Evolutionary conservation across 2,113 vertebrate species (phyloP).

Genomic region (Chamaetylas fuelleborni): DNA sequence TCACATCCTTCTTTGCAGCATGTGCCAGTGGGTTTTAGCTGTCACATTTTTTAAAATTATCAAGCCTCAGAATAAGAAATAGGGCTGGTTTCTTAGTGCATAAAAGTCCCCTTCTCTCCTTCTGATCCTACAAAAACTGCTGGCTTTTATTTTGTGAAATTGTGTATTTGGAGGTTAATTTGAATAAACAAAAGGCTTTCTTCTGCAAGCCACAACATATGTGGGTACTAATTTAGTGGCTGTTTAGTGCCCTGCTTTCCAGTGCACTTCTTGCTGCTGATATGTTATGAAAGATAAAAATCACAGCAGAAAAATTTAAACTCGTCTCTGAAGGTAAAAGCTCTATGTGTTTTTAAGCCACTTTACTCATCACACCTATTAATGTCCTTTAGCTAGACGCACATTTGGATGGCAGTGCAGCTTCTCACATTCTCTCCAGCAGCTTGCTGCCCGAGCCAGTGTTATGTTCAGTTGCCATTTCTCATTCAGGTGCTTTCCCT

Average conservation of each 20-base stretch:
- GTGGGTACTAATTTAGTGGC: neutral
- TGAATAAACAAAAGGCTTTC: neutral
- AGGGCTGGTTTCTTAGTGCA: neutral
- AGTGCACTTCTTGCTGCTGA: neutral
- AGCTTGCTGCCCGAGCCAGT: neutral
- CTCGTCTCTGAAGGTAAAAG: neutral
- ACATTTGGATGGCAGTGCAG: neutral
- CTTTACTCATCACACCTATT: neutral
- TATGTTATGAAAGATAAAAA: neutral
- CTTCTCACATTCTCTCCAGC: neutral
- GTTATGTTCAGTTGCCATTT: neutral
- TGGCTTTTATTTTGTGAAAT: constrained; percentile 50
- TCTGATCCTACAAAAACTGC: neutral
- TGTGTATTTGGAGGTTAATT: constrained; percentile 30
- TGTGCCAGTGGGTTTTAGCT: constrained; percentile 67
- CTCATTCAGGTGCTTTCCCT: neutral
- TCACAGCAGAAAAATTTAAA: neutral
- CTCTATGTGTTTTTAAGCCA: neutral
- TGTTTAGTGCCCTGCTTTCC: neutral
- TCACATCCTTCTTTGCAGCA: constrained; percentile 65
- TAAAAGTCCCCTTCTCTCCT: constrained; percentile 11
- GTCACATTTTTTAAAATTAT: constrained; percentile 67
- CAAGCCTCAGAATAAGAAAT: constrained; percentile 34
- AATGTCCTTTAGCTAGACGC: neutral
- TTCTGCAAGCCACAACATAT: neutral